Evolutionary conservation across 2,888 invertebrate species (phyloP), one percentile per base, ranked within the genome.

Genomic region (Hirtodrosophila confusa): DNA sequence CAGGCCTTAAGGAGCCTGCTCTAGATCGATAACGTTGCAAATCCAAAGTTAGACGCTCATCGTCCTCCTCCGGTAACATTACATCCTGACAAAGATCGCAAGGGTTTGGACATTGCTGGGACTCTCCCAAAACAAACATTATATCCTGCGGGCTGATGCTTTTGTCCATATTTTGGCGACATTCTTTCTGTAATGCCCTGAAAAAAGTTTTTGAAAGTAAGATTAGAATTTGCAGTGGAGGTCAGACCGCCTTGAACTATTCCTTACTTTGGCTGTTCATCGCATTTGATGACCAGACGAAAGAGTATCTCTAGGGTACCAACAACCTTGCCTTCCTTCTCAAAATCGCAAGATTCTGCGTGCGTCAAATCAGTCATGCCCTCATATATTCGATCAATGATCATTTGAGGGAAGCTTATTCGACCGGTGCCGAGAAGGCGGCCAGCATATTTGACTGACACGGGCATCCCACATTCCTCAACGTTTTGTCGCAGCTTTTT

Each of bases 101-200:
- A 3, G 51, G 36, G 3, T 39, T 49, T 3, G 82, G 66, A 24
- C 85, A 82, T 0, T 3, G 27, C 23, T 71, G 72, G 0, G 67
- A 50, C n/a, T 89, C 86, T 0, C 85, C 88, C 62, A 89, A 75
- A 3, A 89, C 61, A 45, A 89, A 90, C 27, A 90, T 68, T 3
- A 89, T 77, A 54, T 89, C 89, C 50, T 75, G 73, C 0, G 88
- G 85, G 50, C 82, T 75, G 12, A 89, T 90, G 17, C 78, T 78
- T 44, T 75, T 71, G 50, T 89, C 70, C 50, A 77, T 50, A 27
- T 66, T 70, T 6, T 47, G 57, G 0, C 31, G 47, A 29, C 66
- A 73, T 0, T 24, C 48, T 4, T 0, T 7, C 0, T 66, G 37
- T 0, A 23, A 36, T 0, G 3, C 8, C 0, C 72, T 79, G 17